Conservation (phyloP, 2,888 invertebrate species). For the Micoletzkya japonica region DNA sequence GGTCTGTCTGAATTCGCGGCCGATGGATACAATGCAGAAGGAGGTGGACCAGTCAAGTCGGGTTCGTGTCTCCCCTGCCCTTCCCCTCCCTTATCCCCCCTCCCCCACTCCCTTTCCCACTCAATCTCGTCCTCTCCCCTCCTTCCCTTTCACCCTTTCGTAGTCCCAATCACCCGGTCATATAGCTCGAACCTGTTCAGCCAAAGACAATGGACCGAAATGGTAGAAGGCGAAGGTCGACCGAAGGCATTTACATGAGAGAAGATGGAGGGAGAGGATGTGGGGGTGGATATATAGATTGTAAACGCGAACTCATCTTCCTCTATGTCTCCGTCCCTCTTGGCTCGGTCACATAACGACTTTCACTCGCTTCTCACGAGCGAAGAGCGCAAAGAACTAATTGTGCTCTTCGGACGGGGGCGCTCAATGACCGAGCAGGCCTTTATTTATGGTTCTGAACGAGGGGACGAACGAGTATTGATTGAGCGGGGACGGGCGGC, state of each 20-base stretch:
- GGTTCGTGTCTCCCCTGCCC: constrained; percentile 41
- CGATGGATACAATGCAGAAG: constrained; percentile 60
- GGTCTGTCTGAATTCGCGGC: constrained; percentile 54
- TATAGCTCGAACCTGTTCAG: not conserved
- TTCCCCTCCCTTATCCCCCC: not conserved
- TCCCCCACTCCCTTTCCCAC: not conserved
- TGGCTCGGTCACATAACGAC: not conserved
- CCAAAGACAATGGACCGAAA: constrained; percentile 36
- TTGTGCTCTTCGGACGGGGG: not conserved
- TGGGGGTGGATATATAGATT: not conserved
- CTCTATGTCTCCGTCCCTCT: not conserved
- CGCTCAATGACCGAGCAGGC: too few species aligned
- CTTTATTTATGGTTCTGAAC: too few species aligned
- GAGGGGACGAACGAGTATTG: too few species aligned
- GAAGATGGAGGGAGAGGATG: not conserved
- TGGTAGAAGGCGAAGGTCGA: not conserved
- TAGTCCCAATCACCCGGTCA: too few species aligned
- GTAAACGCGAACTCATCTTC: constrained; percentile 14
- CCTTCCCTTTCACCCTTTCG: too few species aligned
- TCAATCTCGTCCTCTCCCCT: not conserved
- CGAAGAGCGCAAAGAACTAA: not conserved
- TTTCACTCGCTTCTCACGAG: constrained; percentile 1
- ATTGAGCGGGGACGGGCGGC: too few species aligned
- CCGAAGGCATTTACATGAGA: not conserved
- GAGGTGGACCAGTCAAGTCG: constrained; percentile 61